Conservation (phyloP, 2,888 invertebrate genomes). For the Hyppa rectilinea region DNA sequence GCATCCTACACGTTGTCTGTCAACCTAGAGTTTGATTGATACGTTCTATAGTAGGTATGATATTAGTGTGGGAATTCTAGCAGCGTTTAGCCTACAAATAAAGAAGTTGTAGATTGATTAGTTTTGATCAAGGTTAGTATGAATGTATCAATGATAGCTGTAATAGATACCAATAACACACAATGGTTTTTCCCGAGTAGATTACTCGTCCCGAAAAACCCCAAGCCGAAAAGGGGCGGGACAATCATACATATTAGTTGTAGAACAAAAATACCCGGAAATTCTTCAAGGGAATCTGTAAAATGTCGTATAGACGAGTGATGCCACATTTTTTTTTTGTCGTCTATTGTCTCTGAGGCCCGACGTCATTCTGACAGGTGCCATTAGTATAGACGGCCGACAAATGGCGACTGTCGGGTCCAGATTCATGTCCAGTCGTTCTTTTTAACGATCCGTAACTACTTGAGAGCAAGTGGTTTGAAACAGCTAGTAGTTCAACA, state of each 20-base stretch:
- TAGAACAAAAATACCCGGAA: constrained; percentile 67
- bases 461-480: constrained; percentile 24
- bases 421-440: constrained; percentile 66
- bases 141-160: background rate
- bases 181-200: constrained; percentile 4
- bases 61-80: constrained; percentile 45
- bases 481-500: constrained; percentile 8
- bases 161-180: background rate
- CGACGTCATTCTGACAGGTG: constrained; percentile 76
- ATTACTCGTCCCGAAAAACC: constrained; percentile 15
- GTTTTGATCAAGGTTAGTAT: constrained; percentile 14
- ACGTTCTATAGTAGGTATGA: constrained; percentile 41
- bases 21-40: constrained; percentile 65
- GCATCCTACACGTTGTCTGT: constrained; percentile 61
- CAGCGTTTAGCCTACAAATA: constrained; percentile 27
- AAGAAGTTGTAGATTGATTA: constrained; percentile 18
- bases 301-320: constrained; percentile 62
- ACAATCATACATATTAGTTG: constrained; percentile 26
- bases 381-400: constrained; percentile 77
- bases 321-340: constrained; percentile 67
- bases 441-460: constrained; percentile 49
- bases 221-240: background rate
- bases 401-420: constrained; percentile 76
- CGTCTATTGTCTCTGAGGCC: constrained; percentile 70
- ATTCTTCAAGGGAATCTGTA: constrained; percentile 66